Conservation (phyloP, 1,140 invertebrate species). For the silkworm (Bombyx mori) region ASM3026992v2 NC_085124.1:12411001-12411500, state of each 20-base stretch:
- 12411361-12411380: no score
- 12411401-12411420: no score
- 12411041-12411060: slow-evolving; percentile 78
- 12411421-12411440: no score
- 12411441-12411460: no score
- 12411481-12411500: no score
- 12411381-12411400: no score
- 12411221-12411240: slow-evolving; percentile 69
- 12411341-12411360: no score
- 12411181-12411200: slow-evolving; percentile 81
- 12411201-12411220: slow-evolving; percentile 83
- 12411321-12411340: no score
- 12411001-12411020: slow-evolving; percentile 82
- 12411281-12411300: no score
- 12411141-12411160: slow-evolving; percentile 80
- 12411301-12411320: no score
- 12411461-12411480: no score
- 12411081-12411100: slow-evolving; percentile 69
- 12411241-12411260: slow-evolving; percentile 26
- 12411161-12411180: slow-evolving; percentile 78
- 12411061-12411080: slow-evolving; percentile 85
- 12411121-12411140: slow-evolving; percentile 73
- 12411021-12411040: slow-evolving; percentile 88
- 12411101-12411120: slow-evolving; percentile 58
- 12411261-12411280: no score